Base-by-base conservation (phyloP, 2,888 invertebrate genomes). In the Halictus ligatus region DNA sequence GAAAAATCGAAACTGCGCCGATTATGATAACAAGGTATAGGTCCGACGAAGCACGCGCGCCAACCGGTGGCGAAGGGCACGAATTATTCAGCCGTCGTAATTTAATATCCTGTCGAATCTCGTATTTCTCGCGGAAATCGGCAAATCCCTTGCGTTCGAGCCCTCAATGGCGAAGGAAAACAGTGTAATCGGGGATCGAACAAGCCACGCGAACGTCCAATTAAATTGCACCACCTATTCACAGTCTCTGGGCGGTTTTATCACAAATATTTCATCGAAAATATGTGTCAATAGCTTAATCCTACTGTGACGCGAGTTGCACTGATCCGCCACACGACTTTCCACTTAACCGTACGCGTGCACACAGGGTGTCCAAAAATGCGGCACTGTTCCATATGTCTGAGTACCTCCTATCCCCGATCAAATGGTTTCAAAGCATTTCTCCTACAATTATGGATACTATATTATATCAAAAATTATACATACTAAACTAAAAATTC, bases 1-100 rank as follows among this genome's bases (percentile, higher is more conserved):
- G 54, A 69, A 75, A 81, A 35, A 74, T 50, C 54, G 29, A 13
- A 58, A 46, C 2, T 29, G 50, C 50, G 25, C 21, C 71, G 71
- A 83, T 81, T 81, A 83, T 81, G 60, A 83, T 83, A 81, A 83
- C 75, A 71, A 72, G 81, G 83, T 18, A 72, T 83, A 81, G 81
- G 75, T 60, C 50, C 69, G 29, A 3, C 3, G 69, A 25, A 75
- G 64, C 80, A 67, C 67, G 48, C 25, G 21, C 25, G 13, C 46
- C 54, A 35, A 25, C 40, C 69, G 74, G 81, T 75, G 71, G 60
- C 29, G 35, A 21, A 8, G 43, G 18, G 35, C 50, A 29, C 43
- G 75, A 75, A 75, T 81, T 69, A 81, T 48, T 40, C 81, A 75
- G 15, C 35, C n/a, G 15, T 71, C 40, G 71, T 81, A 75, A 83